These are phyloP conservation scores for Dicerorhinus sumatrensis DNA, from an alignment of 2,113 vertebrate species.

Conservation along the genomic window DNA sequence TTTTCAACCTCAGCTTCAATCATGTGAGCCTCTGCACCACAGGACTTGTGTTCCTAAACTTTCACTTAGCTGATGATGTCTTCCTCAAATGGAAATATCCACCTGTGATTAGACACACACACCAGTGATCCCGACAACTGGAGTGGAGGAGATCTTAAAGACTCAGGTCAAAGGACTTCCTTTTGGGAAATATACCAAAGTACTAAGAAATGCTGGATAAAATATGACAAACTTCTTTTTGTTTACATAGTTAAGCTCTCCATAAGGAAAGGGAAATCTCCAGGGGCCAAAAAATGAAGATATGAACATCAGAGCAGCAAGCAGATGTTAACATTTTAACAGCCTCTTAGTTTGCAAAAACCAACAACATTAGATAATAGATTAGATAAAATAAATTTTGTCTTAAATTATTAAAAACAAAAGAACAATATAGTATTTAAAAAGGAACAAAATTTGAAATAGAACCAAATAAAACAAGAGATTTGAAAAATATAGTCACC, in stretches of 20 bases:
- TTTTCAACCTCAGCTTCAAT: neutral
- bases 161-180: constrained; percentile 6
- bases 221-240: constrained; percentile 12
- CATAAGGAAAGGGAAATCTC: neutral
- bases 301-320: neutral
- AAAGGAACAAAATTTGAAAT: neutral
- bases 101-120: neutral
- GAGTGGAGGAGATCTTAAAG: neutral
- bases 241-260: neutral
- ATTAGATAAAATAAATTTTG: constrained; percentile 16
- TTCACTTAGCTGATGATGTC: neutral
- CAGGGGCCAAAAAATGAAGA: neutral
- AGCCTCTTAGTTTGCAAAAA: neutral
- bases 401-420: neutral
- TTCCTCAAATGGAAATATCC: neutral
- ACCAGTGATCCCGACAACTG: neutral
- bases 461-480: neutral
- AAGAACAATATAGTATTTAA: neutral
- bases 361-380: constrained; percentile 28
- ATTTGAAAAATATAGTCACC: neutral
- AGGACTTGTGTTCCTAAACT: neutral
- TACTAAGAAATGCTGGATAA: neutral
- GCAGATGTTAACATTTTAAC: neutral
- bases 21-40: neutral
- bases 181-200: constrained; percentile 53